phyloP scores from a whole-genome alignment of 1,140 invertebrate species.

The Trissolcus basalis region DNA sequence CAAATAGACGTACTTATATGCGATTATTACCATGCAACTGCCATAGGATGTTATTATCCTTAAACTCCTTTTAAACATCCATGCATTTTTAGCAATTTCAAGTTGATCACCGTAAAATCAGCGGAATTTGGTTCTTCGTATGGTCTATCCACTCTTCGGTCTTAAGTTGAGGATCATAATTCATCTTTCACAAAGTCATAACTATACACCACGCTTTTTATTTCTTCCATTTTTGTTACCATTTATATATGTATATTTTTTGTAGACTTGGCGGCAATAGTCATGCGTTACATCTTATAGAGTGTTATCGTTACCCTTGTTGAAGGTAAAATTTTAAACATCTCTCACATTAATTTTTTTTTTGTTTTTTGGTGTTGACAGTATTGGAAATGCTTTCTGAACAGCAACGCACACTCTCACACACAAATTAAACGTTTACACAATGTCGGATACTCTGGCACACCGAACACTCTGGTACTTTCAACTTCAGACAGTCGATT shows the following conservation, averaged over 20 bases:
- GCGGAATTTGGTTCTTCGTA: conserved; percentile 10
- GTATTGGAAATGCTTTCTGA: conserved; percentile 69
- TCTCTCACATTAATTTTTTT: no score
- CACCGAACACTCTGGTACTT: conserved; percentile 60
- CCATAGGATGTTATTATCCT: conserved; percentile 56
- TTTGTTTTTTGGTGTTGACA: conserved; percentile 69
- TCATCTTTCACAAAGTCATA: no score
- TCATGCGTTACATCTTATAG: conserved; percentile 12
- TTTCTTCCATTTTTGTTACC: not conserved
- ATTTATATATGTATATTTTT: conserved; percentile 27
- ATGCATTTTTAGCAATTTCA: no score
- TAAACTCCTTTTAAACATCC: not conserved
- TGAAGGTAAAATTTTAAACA: conserved; percentile 44
- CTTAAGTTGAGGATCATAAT: not conserved
- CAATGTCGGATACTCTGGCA: conserved; percentile 45
- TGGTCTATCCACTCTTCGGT: conserved; percentile 24
- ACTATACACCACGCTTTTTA: no score
- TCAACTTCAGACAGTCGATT: conserved; percentile 63
- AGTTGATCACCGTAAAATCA: conserved; percentile 44
- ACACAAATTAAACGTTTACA: conserved; percentile 23
- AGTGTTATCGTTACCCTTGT: conserved; percentile 30
- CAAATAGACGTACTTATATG: conserved; percentile 72
- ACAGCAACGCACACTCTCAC: conserved; percentile 50
- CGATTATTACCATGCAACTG: conserved; percentile 69
- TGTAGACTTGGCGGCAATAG: conserved; percentile 19